Conservation (phyloP, 2,797 vertebrate genomes). For the Podarcis lilfordi region DNA sequence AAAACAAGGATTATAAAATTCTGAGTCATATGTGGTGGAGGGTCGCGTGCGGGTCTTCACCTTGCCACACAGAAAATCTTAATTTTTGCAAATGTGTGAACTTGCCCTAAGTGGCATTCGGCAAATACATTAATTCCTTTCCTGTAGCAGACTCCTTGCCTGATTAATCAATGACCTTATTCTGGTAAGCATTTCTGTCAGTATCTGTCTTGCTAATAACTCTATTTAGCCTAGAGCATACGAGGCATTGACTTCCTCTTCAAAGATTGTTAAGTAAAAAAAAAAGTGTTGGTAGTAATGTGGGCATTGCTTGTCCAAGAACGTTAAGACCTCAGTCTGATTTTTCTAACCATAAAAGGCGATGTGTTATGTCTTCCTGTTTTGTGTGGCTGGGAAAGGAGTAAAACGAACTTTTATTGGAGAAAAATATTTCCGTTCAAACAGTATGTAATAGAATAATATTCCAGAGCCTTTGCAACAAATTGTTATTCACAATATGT, state of each 20-base stretch:
- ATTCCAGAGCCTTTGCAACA: slow-evolving; percentile 52
- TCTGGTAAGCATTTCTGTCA: slow-evolving; percentile 65
- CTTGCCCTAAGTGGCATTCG: slow-evolving; percentile 44
- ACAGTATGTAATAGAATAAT: slow-evolving; percentile 72
- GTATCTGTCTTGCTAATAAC: slow-evolving; percentile 63
- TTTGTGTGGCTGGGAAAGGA: slow-evolving; percentile 74
- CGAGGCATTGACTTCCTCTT: slow-evolving; percentile 67
- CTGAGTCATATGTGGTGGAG: background rate
- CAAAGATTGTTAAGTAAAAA: slow-evolving; percentile 66
- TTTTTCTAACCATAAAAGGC: slow-evolving; percentile 80
- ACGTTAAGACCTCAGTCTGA: slow-evolving; percentile 73
- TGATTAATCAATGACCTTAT: slow-evolving; percentile 72
- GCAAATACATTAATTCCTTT: slow-evolving; percentile 61
- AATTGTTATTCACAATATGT: slow-evolving; percentile 9
- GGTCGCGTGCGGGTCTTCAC: background rate
- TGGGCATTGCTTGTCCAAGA: slow-evolving; percentile 75
- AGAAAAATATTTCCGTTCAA: slow-evolving; percentile 76
- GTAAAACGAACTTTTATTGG: slow-evolving; percentile 81
- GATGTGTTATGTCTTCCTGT: slow-evolving; percentile 76
- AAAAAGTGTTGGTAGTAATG: slow-evolving; percentile 63
- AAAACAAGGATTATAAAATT: background rate
- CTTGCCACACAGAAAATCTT: background rate
- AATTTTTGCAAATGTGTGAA: background rate
- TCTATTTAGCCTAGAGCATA: slow-evolving; percentile 59
- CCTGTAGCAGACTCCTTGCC: slow-evolving; percentile 61